Evolutionary conservation across 1,140 invertebrate species (phyloP), one percentile per base, ranked within the genome.

Genomic region (Oedothorax gibbosus): DNA sequence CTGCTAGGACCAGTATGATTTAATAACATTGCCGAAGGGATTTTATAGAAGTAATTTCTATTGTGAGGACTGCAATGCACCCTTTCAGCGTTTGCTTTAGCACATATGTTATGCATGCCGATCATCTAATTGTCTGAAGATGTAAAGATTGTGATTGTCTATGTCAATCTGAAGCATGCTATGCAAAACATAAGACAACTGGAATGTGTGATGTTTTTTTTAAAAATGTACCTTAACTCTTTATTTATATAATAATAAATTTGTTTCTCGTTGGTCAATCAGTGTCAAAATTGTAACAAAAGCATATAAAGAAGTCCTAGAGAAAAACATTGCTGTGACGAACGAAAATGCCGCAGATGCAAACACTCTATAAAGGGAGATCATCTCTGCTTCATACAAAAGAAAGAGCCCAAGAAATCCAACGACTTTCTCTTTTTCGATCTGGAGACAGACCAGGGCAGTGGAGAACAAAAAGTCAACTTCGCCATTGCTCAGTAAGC

Each of bases 361-460:
- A 65, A 12, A 10, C 2, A 65, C 10, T 65, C 20, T 2, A 4
- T 49, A 7, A 2, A n/a, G 14, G 5, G 20, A 9, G 75, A 64
- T 7, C 60, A 64, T 12, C 75, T 11, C 8, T 49, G 35, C 11
- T 15, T 15, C 15, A 20, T 65, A 10, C 12, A 64, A n/a, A 18
- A 3, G 9, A 7, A n/a, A 14, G 53, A 66, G 9, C 14, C 75
- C 10, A 51, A 73, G 9, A 49, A 0, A 15, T 7, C 20, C 7
- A n/a, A 5, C 12, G 71, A 73, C 2, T 50, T 66, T 7, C 0
- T 78, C 10, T 78, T 78, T 62, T 78, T 78, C n/a, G 75, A 78
- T 51, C 54, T 78, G n/a, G 49, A 78, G 54, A 78, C 60, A 8
- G 75, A 78, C 50, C 75, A 77, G 21, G 7, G 4, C 7, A 7